Evolutionary conservation across 2,797 vertebrate genomes (phyloP).

Genomic region (Gadopsis bispinosus): DNA sequence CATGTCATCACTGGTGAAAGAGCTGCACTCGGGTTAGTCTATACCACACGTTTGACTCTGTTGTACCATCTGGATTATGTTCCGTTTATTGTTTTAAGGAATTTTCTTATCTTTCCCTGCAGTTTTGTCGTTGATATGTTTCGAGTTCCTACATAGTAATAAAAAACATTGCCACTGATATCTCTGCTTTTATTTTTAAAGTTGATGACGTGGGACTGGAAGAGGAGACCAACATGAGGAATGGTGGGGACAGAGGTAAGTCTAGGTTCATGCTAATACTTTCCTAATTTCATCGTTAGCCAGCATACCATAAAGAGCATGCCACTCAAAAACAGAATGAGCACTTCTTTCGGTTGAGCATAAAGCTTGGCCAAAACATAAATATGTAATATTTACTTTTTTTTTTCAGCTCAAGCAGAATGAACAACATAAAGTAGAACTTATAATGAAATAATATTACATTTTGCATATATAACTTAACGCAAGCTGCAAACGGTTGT

Average conservation of each 20-base stretch:
- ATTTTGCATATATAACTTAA: not conserved
- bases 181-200: slow-evolving; percentile 55
- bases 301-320: not conserved
- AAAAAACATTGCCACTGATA: slow-evolving; percentile 8
- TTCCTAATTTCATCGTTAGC: not conserved
- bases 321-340: slow-evolving; percentile 3
- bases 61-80: slow-evolving; percentile 2
- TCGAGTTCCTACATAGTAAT: not conserved
- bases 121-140: too few relatives aligned
- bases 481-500: not conserved
- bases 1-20: slow-evolving; percentile 97
- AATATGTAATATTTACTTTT: slow-evolving; percentile 37
- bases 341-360: not conserved
- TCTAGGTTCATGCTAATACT: not conserved
- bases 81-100: not conserved
- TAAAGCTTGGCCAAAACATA: not conserved
- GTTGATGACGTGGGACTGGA: slow-evolving; percentile 90
- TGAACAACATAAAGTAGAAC: slow-evolving; percentile 67
- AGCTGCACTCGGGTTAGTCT: slow-evolving; percentile 93
- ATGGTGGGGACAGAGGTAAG: slow-evolving; percentile 92
- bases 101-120: too few relatives aligned
- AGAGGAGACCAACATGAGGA: slow-evolving; percentile 91
- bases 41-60: not conserved
- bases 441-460: slow-evolving; percentile 47
- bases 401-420: slow-evolving; percentile 71